Evolutionary conservation across 2,113 vertebrate species (phyloP).

Genomic region (Phalacrocorax brasilianus): DNA sequence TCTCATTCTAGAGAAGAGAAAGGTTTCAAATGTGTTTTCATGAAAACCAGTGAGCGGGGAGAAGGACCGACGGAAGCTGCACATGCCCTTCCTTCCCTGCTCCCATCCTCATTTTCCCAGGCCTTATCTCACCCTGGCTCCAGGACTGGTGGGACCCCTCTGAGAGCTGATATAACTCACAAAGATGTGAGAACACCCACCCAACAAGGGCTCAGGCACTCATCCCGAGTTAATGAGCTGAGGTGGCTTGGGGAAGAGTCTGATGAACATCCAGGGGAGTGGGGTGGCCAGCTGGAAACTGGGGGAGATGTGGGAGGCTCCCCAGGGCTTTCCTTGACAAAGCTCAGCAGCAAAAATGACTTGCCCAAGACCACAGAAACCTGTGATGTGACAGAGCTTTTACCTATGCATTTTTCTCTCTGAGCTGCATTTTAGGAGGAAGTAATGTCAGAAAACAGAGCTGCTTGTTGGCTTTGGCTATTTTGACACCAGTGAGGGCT

Average conservation of each 20-base stretch:
- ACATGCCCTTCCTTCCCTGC: background rate
- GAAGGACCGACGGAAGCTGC: background rate
- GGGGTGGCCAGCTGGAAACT: background rate
- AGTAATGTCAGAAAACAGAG: background rate
- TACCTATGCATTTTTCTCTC: background rate
- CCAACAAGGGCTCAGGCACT: background rate
- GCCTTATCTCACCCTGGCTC: background rate
- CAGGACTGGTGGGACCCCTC: background rate
- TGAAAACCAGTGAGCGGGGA: background rate
- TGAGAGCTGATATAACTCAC: background rate
- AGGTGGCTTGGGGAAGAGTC: background rate
- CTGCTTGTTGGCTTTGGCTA: background rate
- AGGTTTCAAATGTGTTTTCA: background rate
- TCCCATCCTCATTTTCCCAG: background rate
- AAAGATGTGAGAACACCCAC: background rate
- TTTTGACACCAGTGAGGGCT: background rate
- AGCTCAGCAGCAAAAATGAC: background rate
- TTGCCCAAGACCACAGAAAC: background rate
- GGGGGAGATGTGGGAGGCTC: background rate
- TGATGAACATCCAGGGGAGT: background rate
- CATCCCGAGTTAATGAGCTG: accelerated
- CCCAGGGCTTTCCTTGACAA: background rate
- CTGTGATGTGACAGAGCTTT: background rate
- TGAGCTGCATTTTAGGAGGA: background rate
- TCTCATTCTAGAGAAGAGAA: background rate